Conservation (phyloP, 2,888 invertebrate genomes). For the Drosophila paramelanica region DNA sequence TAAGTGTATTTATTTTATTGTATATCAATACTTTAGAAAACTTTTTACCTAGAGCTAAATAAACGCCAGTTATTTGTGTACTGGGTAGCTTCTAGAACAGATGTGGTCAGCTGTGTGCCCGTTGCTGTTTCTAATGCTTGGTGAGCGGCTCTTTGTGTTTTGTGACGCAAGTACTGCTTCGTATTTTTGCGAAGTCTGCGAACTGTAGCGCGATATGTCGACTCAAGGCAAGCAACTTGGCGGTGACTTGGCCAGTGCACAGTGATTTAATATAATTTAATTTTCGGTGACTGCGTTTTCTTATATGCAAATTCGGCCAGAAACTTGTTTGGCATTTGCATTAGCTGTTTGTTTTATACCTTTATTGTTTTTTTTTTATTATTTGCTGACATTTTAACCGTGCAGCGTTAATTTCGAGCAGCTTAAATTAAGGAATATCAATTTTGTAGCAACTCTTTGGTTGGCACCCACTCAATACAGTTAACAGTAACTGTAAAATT, state of each 20-base stretch:
- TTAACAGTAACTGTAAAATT: slow-evolving; percentile 22
- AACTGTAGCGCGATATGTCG: slow-evolving; percentile 56
- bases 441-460: slow-evolving; percentile 11
- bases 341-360: slow-evolving; percentile 20
- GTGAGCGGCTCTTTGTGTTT: slow-evolving; percentile 20
- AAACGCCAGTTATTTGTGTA: neutral
- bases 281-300: slow-evolving; percentile 48
- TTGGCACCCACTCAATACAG: slow-evolving; percentile 31
- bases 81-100: slow-evolving; percentile 5
- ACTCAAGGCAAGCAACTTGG: slow-evolving; percentile 62
- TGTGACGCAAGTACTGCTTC: slow-evolving; percentile 36
- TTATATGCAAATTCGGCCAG: slow-evolving; percentile 51
- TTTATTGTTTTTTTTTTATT: slow-evolving; percentile 6
- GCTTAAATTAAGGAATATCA: slow-evolving; percentile 3
- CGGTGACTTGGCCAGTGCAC: slow-evolving; percentile 25
- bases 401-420: slow-evolving; percentile 41
- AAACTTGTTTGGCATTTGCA: slow-evolving; percentile 65
- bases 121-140: slow-evolving; percentile 31
- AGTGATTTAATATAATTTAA: slow-evolving; percentile 52
- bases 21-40: no score
- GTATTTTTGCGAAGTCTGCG: slow-evolving; percentile 34
- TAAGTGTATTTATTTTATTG: no score
- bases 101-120: slow-evolving; percentile 18
- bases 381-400: slow-evolving; percentile 62
- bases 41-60: neutral